Percentiles rank a stretch among this genome's conserved stretches.
phyloP scores from a whole-genome alignment of 2,113 vertebrate genomes.

The Microtus ochrogaster region DNA sequence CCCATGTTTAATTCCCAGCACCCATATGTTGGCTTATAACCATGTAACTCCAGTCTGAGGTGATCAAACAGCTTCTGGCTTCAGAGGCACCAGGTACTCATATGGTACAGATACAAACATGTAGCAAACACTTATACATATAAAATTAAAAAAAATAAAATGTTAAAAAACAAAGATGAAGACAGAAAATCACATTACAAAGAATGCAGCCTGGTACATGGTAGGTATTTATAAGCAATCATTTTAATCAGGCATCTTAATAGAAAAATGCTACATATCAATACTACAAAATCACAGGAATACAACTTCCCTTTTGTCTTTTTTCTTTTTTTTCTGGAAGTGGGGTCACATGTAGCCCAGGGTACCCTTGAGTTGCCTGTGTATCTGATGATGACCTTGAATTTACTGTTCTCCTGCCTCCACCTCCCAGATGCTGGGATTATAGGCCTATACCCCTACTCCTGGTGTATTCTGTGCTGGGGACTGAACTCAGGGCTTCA shows the following conservation, averaged over 20 bases:
- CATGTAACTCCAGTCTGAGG: neutral
- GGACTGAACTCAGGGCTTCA: neutral
- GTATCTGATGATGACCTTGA: neutral
- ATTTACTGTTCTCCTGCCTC: neutral
- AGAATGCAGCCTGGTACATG: neutral
- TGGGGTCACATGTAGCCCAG: neutral
- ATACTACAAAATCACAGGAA: slow-evolving; percentile 24
- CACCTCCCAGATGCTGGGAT: neutral
- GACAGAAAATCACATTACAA: neutral
- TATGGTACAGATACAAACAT: neutral
- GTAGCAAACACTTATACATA: neutral
- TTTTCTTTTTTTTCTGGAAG: neutral
- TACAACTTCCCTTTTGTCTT: neutral
- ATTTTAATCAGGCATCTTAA: slow-evolving; percentile 18
- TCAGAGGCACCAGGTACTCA: neutral
- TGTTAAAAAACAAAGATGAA: neutral
- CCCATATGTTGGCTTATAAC: neutral
- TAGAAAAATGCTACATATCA: neutral
- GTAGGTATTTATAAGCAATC: neutral
- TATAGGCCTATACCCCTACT: neutral
- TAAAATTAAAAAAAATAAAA: neutral
- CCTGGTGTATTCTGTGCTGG: neutral
- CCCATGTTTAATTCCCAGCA: too few species aligned
- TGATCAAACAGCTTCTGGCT: neutral
- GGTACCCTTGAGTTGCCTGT: neutral